Conservation (phyloP, 2,797 vertebrate species). For the Picus viridis region DNA sequence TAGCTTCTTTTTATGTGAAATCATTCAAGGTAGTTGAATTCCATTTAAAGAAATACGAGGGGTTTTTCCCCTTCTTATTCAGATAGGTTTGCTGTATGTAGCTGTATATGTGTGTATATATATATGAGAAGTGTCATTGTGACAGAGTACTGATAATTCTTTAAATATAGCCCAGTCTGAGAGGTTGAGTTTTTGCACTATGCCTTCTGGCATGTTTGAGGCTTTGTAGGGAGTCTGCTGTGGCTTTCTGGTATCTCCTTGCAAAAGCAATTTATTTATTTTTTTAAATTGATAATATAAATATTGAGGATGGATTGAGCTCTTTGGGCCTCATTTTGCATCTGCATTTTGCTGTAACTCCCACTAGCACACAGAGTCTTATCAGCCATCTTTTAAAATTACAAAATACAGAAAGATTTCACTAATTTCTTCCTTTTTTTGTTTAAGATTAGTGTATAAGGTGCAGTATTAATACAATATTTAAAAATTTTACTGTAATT, state of each 20-base stretch:
- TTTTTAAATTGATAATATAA: constrained; percentile 39
- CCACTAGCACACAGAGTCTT: neutral
- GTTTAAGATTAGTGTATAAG: neutral
- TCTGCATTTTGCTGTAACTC: neutral
- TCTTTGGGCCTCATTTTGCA: neutral
- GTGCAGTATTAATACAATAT: neutral
- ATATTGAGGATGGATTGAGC: constrained; percentile 27
- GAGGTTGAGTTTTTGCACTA: neutral
- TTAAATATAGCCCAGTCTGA: neutral
- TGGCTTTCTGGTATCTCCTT: constrained; percentile 22
- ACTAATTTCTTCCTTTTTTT: neutral
- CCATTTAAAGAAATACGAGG: neutral
- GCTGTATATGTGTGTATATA: too few species aligned
- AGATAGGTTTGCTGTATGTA: neutral
- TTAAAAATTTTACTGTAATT: neutral
- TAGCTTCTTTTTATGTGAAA: neutral
- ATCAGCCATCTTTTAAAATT: neutral
- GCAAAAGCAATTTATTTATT: neutral
- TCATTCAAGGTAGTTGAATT: neutral
- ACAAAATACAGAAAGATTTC: neutral
- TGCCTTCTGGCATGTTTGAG: constrained; percentile 26
- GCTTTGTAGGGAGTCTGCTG: constrained; percentile 24
- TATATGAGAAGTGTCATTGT: neutral
- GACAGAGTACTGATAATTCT: neutral
- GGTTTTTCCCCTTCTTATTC: neutral